Percentiles rank a stretch among this genome's conserved stretches.
Conservation (phyloP, 2,888 invertebrate genomes). For the Eupeodes luniger region DNA sequence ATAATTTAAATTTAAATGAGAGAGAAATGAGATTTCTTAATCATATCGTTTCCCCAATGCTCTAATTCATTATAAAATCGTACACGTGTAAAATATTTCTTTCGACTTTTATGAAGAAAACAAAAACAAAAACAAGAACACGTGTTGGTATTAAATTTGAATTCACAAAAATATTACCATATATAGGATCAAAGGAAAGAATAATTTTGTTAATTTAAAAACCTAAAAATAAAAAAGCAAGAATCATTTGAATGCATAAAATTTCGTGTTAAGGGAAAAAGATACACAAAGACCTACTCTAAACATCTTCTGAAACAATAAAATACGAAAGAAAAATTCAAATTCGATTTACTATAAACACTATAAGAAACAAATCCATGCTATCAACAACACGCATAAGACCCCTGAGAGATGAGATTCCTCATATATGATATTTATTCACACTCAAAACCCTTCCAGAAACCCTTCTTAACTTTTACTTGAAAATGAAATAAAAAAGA, state of each 20-base stretch:
- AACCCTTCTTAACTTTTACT: not conserved
- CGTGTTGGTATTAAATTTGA: not conserved
- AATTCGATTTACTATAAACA: not conserved
- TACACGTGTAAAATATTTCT: too few species aligned
- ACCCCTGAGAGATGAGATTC: slow-evolving; percentile 2
- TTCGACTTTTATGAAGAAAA: too few species aligned
- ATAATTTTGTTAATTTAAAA: not conserved
- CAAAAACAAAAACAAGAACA: too few species aligned
- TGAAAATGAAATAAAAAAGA: not conserved
- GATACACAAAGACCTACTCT: not conserved
- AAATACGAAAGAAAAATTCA: not conserved
- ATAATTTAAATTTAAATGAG: too few species aligned
- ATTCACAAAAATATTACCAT: not conserved
- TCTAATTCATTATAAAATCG: too few species aligned
- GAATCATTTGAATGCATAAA: not conserved
- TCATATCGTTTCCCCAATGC: too few species aligned
- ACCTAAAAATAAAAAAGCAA: not conserved
- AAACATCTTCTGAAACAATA: not conserved
- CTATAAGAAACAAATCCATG: slow-evolving; percentile 8
- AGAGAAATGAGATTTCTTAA: too few species aligned
- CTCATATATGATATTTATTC: not conserved
- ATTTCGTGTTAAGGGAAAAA: not conserved
- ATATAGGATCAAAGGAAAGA: not conserved
- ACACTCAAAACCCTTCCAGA: not conserved
- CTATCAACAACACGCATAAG: slow-evolving; percentile 16